A percentile compares a stretch with the other conserved stretches of the same genome.
Conservation (phyloP, 2,113 vertebrate genomes). For the Solea solea region DNA sequence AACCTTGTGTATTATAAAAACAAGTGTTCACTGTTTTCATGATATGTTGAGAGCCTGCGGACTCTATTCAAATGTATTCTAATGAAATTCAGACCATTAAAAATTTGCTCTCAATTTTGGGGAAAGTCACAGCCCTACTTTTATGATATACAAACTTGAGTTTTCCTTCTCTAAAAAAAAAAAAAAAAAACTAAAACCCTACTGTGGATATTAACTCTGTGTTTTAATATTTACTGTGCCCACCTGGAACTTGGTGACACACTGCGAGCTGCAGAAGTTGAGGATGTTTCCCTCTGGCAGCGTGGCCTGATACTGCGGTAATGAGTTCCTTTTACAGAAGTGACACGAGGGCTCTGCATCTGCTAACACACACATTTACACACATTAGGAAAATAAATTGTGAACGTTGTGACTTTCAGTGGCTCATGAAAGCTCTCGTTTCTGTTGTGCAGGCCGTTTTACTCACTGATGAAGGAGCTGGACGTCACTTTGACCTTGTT, state of each 20-base stretch:
- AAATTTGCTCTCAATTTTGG: too few relatives aligned
- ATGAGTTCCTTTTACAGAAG: conserved; percentile 96
- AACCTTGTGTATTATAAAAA: too few relatives aligned
- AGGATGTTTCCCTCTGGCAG: conserved; percentile 95
- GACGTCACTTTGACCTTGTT: conserved; percentile 89
- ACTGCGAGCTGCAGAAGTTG: conserved; percentile 98
- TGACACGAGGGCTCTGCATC: conserved; percentile 93
- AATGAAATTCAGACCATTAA: too few relatives aligned
- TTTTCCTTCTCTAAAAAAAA: too few relatives aligned
- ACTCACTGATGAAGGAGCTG: conserved; percentile 72
- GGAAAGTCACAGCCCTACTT: too few relatives aligned
- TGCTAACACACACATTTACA: conserved; percentile 64
- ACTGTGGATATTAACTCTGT: too few relatives aligned
- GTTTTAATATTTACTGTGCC: neutral
- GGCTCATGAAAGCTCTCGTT: too few relatives aligned
- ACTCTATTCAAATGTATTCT: too few relatives aligned
- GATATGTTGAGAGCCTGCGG: too few relatives aligned
- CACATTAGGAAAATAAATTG: neutral
- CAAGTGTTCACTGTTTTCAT: too few relatives aligned
- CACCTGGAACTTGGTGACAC: conserved; percentile 98
- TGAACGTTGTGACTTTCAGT: neutral
- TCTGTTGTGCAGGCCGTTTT: neutral
- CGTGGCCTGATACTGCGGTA: conserved; percentile 97
- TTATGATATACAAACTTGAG: too few relatives aligned
- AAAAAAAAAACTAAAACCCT: too few relatives aligned